Evolutionary conservation across 2,888 invertebrate genomes (phyloP), one percentile per base, ranked within the genome.

Genomic region (Palloptera scutellata): DNA sequence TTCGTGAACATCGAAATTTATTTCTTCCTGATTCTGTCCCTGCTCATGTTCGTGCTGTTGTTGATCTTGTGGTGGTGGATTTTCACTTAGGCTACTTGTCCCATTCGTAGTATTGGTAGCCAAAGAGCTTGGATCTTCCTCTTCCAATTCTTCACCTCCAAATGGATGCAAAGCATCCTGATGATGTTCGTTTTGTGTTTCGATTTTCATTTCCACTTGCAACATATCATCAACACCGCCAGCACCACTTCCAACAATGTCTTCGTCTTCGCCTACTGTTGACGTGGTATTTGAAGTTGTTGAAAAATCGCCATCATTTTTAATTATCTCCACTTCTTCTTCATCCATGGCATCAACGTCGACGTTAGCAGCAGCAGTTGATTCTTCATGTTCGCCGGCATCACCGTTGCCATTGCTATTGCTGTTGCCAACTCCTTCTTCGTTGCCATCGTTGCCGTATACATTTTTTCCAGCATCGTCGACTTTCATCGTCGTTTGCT

Each of bases 51-150:
- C n/a, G n/a, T n/a, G n/a, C 52, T 61, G 59, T 12, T 43, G 58
- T 15, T 42, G 58, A 19, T 65, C 53, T 17, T 68, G 72, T 53
- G 40, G 72, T 59, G 64, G 70, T 30, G 69, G 63, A 71, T 77
- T 77, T 70, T 83, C 81, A 61, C 81, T 80, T 1, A 80, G 70
- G 54, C 82, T 81, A 72, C 79, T 81, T 15, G 80, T 82, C 42
- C 82, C 80, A 54, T 80, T 82, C 15, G 81, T 80, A 9, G 81
- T 73, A 15, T 70, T 73, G 15, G 74, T 83, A 60, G 82, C 83
- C 64, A 83, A 76, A 5, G 83, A 83, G 69, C 83, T 82, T 13
- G 76, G 74, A 61, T 81, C 80, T 4, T 81, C 81, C 57, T 81
- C 83, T 45, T 80, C 83, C 8, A 43, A 61, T 45, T 61, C 66